A percentile compares a stretch with the other conserved stretches of the same genome.
These are phyloP conservation scores for Chrysoperla carnea DNA, from an alignment of 1,140 invertebrate genomes.

Conservation along the genomic window DNA sequence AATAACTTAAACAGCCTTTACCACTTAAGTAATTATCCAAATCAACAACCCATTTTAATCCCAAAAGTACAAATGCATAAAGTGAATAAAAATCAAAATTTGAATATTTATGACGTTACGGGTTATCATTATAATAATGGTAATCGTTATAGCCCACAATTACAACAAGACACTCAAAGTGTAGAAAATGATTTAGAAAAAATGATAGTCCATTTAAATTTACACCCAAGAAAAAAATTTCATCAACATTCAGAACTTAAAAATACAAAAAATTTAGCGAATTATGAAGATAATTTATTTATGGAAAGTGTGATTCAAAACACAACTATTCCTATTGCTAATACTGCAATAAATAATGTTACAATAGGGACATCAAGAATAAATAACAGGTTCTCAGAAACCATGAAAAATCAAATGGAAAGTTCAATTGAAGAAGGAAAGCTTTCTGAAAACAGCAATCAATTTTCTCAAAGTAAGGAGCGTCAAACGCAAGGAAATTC, in stretches of 20 bases:
- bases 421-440: no score
- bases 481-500: no score
- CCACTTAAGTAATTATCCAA: neutral
- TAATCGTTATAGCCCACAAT: neutral
- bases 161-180: neutral
- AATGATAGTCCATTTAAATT: constrained; percentile 2
- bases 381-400: no score
- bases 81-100: neutral
- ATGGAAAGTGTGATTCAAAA: no score
- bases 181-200: neutral
- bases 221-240: constrained; percentile 1
- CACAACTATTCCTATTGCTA: no score
- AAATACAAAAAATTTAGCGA: no score
- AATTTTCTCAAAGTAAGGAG: no score
- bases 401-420: no score
- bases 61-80: neutral
- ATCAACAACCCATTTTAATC: neutral
- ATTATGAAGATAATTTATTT: no score
- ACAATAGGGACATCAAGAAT: no score
- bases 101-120: neutral
- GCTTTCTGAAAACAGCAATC: no score
- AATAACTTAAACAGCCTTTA: neutral
- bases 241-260: neutral
- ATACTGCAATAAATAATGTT: no score
- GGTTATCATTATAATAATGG: neutral